A percentile compares a stretch with the other conserved stretches of the same genome.
These are phyloP conservation scores for Pangasius djambal DNA, from an alignment of 2,797 vertebrate species.

Conservation along the genomic window DNA sequence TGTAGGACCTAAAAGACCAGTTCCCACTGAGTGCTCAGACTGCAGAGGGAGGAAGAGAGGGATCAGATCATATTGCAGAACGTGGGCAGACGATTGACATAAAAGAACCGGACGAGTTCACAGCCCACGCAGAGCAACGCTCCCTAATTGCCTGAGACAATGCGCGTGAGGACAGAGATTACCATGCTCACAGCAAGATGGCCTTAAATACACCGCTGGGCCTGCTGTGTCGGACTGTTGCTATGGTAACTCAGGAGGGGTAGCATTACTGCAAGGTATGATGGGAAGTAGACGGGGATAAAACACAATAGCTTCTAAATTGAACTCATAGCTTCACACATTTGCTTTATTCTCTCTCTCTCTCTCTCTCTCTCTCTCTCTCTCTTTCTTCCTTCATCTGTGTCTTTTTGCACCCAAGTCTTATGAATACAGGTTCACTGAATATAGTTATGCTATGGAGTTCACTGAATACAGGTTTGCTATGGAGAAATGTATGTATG, in stretches of 20 bases:
- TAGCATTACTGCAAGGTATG: conserved; percentile 59
- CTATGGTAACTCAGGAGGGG: conserved; percentile 58
- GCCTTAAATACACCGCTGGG: conserved; percentile 57
- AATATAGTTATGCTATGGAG: not conserved
- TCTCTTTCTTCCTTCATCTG: not conserved
- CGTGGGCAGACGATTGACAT: conserved; percentile 50
- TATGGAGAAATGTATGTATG: conserved; percentile 34
- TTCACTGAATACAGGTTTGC: not conserved
- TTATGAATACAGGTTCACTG: not conserved
- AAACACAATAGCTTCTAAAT: conserved; percentile 27
- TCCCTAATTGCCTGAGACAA: conserved; percentile 51
- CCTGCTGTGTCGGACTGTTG: conserved; percentile 53
- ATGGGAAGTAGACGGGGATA: conserved; percentile 46
- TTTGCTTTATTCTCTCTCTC: not conserved
- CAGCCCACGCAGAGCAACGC: conserved; percentile 45
- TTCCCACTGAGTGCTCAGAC: not conserved
- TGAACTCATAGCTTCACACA: conserved; percentile 32
- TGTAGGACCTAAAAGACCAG: not conserved
- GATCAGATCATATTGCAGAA: conserved; percentile 49
- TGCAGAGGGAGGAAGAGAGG: not conserved
- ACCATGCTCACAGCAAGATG: conserved; percentile 56
- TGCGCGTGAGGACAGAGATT: conserved; percentile 50
- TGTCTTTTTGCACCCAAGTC: not conserved
- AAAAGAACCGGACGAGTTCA: conserved; percentile 48
- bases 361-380: not conserved